These are phyloP conservation scores for Papio anubis DNA, from an alignment of 2,113 vertebrate genomes.

Conservation along the genomic window DNA sequence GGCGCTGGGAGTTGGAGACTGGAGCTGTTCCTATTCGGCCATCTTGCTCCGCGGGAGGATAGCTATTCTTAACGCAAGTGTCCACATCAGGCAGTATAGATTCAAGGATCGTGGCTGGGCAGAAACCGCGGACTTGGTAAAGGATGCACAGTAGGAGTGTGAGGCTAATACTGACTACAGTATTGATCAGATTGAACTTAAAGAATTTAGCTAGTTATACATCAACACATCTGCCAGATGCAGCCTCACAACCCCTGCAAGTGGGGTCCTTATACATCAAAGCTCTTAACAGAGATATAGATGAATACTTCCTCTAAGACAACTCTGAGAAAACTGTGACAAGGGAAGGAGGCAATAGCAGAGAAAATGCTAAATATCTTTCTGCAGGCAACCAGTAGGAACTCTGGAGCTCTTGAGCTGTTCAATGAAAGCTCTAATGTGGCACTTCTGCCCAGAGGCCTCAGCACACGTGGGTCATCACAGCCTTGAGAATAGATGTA, in stretches of 20 bases:
- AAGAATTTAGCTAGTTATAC: neutral
- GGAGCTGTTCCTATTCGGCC: no score
- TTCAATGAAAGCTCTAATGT: neutral
- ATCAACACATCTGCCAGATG: neutral
- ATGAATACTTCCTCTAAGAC: neutral
- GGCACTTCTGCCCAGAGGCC: neutral
- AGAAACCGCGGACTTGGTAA: neutral
- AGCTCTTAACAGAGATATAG: neutral
- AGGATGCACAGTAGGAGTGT: neutral
- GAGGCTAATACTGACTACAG: neutral
- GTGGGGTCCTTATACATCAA: neutral
- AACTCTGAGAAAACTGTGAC: neutral
- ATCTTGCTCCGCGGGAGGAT: no score
- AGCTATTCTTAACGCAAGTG: neutral
- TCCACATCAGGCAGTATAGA: neutral
- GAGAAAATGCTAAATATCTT: neutral
- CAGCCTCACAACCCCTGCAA: neutral
- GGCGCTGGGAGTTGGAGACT: no score
- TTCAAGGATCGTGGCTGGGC: rapidly evolving
- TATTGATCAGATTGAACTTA: neutral
- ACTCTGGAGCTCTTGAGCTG: neutral
- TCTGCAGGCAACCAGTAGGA: neutral
- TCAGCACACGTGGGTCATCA: neutral
- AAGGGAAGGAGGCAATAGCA: neutral
- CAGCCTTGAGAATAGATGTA: neutral